Evolutionary conservation across 2,113 vertebrate genomes (phyloP).

Genomic region (Silurus meridionalis): DNA sequence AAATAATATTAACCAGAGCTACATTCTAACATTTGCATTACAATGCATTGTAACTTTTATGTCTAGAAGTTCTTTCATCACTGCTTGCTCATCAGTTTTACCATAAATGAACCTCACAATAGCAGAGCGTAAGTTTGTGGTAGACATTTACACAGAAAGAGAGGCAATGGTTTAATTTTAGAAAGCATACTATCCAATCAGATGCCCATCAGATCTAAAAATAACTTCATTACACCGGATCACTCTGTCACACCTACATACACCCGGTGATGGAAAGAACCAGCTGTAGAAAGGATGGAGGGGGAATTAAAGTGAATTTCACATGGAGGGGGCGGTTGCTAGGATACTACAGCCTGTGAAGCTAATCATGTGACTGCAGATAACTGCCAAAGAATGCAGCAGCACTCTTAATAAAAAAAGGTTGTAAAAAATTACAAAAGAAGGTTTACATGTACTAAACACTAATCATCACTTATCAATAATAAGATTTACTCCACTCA

Average conservation of each 20-base stretch:
- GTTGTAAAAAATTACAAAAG: background rate
- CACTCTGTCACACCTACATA: constrained; percentile 19
- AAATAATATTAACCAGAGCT: background rate
- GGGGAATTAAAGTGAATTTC: constrained; percentile 21
- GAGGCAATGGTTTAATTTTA: constrained; percentile 41
- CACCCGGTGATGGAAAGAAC: constrained; percentile 18
- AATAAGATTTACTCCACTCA: background rate
- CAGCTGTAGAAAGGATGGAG: constrained; percentile 17
- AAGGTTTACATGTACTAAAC: background rate
- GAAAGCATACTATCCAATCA: constrained; percentile 20
- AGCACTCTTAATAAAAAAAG: constrained; percentile 32
- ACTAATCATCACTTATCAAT: background rate
- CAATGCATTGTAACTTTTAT: background rate
- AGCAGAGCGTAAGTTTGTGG: background rate
- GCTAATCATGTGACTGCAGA: constrained; percentile 50
- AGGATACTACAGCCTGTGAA: constrained; percentile 47
- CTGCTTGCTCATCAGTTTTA: background rate
- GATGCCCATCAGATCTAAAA: constrained; percentile 42
- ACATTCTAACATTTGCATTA: background rate
- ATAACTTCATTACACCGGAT: constrained; percentile 30
- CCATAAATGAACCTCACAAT: constrained; percentile 24
- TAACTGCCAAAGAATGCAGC: constrained; percentile 39
- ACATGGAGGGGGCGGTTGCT: constrained; percentile 44
- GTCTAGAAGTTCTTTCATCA: background rate
- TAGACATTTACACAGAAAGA: background rate